Percentiles rank a stretch among this genome's conserved stretches.
Evolutionary conservation across 2,797 vertebrate species (phyloP).

Genomic region (Gadopsis marmoratus): DNA sequence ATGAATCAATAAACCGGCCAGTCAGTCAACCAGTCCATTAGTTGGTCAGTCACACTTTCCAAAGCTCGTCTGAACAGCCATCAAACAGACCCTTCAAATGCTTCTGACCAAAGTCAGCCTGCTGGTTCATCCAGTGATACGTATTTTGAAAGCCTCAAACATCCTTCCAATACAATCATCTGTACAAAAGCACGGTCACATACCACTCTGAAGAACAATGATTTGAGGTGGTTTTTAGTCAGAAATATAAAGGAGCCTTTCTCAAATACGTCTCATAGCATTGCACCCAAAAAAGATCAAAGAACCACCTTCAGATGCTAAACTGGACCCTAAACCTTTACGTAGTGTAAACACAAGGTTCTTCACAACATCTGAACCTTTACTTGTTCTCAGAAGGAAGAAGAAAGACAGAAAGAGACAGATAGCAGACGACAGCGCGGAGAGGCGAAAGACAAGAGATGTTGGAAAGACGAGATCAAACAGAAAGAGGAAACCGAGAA

Average conservation of each 20-base stretch:
- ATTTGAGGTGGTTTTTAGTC: not conserved
- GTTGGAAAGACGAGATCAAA: constrained; percentile 65
- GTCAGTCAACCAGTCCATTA: constrained; percentile 10
- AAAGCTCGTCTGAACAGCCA: constrained; percentile 5
- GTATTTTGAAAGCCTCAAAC: constrained; percentile 18
- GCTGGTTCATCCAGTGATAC: not conserved
- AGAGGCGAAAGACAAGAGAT: constrained; percentile 58
- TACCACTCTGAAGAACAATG: constrained; percentile 8
- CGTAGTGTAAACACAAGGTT: constrained; percentile 29
- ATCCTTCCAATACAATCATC: constrained; percentile 6
- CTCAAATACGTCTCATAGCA: constrained; percentile 25
- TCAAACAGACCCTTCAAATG: constrained; percentile 13
- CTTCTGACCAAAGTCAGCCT: constrained; percentile 24
- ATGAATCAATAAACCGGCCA: constrained; percentile 20
- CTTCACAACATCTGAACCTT: constrained; percentile 33
- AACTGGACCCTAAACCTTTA: constrained; percentile 42
- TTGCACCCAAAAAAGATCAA: constrained; percentile 32
- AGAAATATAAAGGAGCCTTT: constrained; percentile 10
- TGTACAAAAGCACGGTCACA: not conserved
- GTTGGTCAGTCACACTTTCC: constrained; percentile 14
- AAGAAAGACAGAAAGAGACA: constrained; percentile 33
- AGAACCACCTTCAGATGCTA: constrained; percentile 42
- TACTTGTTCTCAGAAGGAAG: constrained; percentile 31
- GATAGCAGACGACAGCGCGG: constrained; percentile 20
- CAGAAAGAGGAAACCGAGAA: constrained; percentile 35